Conservation (phyloP, 2,113 vertebrate genomes). For the Protobothrops flavoviridis region DNA sequence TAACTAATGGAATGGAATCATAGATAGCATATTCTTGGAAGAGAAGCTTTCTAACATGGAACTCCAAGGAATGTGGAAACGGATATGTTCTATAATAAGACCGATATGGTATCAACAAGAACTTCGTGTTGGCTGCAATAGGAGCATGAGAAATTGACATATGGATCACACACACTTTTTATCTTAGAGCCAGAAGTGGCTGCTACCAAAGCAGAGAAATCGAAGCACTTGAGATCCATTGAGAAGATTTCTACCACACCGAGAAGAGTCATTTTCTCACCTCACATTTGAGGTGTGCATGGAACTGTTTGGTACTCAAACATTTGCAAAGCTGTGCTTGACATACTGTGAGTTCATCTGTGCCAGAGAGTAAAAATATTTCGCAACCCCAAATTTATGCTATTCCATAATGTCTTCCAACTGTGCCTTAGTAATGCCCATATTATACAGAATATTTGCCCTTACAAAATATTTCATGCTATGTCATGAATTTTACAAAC, state of each 20-base stretch:
- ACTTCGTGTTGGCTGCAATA: background rate
- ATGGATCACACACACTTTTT: constrained; percentile 16
- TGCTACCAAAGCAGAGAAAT: background rate
- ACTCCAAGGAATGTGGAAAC: background rate
- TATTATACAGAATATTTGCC: background rate
- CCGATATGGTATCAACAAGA: background rate
- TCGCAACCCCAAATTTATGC: background rate
- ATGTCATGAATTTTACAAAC: background rate
- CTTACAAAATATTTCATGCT: background rate
- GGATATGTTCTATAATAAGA: background rate
- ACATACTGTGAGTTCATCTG: background rate
- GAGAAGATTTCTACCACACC: background rate
- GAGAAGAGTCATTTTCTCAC: constrained; percentile 17
- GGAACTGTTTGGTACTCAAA: background rate
- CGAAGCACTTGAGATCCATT: constrained; percentile 1
- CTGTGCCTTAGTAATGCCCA: background rate
- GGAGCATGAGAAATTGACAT: background rate
- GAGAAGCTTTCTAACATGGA: background rate
- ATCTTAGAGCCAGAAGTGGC: background rate
- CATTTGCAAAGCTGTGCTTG: background rate
- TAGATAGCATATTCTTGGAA: background rate
- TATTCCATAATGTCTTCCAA: background rate
- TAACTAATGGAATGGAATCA: background rate
- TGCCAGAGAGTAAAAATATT: background rate
- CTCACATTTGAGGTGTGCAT: constrained; percentile 2